These are phyloP conservation scores for Colistium nudipinnis DNA, from an alignment of 2,113 vertebrate species.

Conservation along the genomic window DNA sequence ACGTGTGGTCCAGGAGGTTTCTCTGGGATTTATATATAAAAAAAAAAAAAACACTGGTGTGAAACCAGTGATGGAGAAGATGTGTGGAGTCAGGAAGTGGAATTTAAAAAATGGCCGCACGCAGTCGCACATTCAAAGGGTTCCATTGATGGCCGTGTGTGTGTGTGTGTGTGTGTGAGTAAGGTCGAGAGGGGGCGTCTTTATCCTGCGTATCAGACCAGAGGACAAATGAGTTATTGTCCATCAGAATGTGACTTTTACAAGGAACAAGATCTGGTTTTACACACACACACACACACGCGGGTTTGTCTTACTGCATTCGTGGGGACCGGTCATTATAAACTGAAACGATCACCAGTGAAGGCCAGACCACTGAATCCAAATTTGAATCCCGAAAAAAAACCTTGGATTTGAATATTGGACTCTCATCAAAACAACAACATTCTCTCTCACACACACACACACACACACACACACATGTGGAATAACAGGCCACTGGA, in stretches of 20 bases:
- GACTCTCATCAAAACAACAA: too few species aligned
- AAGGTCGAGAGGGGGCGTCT: background rate
- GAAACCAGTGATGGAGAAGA: background rate
- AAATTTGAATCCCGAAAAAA: too few species aligned
- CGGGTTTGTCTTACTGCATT: background rate
- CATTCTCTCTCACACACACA: too few species aligned
- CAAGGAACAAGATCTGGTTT: constrained; percentile 32
- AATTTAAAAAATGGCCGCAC: background rate
- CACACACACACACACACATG: background rate
- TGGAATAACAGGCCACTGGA: too few species aligned
- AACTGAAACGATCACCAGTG: background rate
- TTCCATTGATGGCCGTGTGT: constrained; percentile 25
- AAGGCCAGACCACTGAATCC: too few species aligned
- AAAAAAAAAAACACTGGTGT: background rate
- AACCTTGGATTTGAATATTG: too few species aligned
- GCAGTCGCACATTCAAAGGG: constrained; percentile 23
- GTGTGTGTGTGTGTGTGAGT: constrained; percentile 22
- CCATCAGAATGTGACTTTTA: constrained; percentile 52
- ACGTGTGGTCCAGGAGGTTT: too few species aligned
- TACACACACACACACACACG: background rate
- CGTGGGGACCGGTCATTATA: background rate
- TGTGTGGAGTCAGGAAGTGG: constrained; percentile 2
- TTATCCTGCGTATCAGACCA: constrained; percentile 17
- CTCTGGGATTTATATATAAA: too few species aligned
- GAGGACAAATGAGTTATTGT: constrained; percentile 59